Conservation (phyloP, 1,140 invertebrate species). For the Pachypsylla venusta region DNA sequence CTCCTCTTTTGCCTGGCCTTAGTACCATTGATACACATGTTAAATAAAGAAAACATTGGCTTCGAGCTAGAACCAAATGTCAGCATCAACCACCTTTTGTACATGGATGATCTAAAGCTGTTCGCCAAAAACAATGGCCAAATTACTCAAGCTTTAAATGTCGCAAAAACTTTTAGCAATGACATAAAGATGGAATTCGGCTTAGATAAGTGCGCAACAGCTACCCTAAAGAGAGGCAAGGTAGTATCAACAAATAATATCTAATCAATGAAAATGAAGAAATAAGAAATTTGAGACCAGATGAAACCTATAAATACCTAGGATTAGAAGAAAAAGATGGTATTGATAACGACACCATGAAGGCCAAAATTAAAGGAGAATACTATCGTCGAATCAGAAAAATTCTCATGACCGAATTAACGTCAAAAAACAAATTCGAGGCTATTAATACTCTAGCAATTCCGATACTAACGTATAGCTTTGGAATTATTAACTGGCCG, state of each 20-base stretch:
- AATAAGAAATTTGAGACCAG: background rate
- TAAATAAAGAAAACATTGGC: background rate
- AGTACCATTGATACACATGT: background rate
- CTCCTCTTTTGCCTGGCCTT: slow-evolving; percentile 17
- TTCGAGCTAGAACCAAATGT: background rate
- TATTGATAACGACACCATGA: background rate
- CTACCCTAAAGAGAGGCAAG: background rate
- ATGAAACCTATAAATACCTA: slow-evolving; percentile 7
- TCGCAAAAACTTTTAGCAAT: background rate
- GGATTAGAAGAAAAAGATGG: slow-evolving; percentile 3
- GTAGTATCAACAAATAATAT: too few relatives aligned
- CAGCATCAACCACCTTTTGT: background rate
- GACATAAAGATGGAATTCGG: slow-evolving; percentile 9
- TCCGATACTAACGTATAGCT: background rate
- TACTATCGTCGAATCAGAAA: background rate
- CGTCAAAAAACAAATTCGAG: background rate
- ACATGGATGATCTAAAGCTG: slow-evolving; percentile 9
- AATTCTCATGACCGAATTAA: background rate
- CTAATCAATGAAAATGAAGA: background rate
- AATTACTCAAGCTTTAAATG: background rate
- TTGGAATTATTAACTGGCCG: too few relatives aligned
- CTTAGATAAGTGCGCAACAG: slow-evolving; percentile 6
- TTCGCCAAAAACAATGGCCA: background rate
- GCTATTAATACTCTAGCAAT: background rate
- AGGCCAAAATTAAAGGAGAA: background rate